These are phyloP conservation scores for Grallaria varia DNA, from an alignment of 2,113 vertebrate genomes.

Conservation along the genomic window DNA sequence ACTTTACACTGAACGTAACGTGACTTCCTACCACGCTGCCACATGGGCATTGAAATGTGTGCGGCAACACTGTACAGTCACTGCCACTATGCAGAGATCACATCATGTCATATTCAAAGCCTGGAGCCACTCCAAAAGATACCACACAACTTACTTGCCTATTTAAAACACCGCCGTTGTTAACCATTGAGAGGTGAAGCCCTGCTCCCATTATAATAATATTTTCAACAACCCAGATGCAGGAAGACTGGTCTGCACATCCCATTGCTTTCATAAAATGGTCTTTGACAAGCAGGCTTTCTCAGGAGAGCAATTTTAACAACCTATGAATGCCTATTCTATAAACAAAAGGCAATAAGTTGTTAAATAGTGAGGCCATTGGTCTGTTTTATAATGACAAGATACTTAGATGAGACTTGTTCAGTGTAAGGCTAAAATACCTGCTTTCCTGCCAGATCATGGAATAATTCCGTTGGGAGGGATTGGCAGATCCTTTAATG, in stretches of 20 bases:
- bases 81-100: background rate
- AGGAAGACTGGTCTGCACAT: background rate
- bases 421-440: background rate
- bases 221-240: background rate
- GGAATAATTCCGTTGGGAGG: background rate
- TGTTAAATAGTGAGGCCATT: background rate
- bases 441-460: background rate
- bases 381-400: background rate
- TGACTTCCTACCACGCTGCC: background rate
- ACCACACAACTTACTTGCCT: background rate
- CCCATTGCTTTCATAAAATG: background rate
- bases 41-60: background rate
- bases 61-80: rapidly evolving
- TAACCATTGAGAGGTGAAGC: background rate
- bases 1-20: background rate
- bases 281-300: background rate
- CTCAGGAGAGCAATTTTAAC: background rate
- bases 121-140: background rate
- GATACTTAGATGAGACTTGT: background rate
- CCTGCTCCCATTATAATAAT: background rate
- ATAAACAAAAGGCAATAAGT: background rate
- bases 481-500: background rate
- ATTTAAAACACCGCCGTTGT: background rate
- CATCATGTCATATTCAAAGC: background rate
- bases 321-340: background rate